Conservation (phyloP, 2,113 vertebrate genomes). For the Amblyopsis rosae region DNA sequence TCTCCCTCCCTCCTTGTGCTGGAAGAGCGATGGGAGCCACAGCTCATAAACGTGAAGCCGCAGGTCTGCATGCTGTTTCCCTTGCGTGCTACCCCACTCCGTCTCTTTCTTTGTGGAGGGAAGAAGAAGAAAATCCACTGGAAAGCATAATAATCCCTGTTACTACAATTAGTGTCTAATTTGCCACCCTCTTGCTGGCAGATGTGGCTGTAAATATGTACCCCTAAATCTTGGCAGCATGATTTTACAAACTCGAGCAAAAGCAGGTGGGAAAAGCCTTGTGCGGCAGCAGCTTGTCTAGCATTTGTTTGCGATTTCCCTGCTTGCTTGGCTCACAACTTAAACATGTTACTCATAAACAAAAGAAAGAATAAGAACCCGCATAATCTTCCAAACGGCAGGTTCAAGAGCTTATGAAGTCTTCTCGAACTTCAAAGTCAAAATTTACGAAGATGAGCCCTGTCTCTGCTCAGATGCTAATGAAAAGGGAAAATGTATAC, state of each 20-base stretch:
- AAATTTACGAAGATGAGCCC: conserved; percentile 22
- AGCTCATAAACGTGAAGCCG: conserved; percentile 86
- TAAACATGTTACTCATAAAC: conserved; percentile 5
- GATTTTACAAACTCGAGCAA: conserved; percentile 81
- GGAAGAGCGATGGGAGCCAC: conserved; percentile 79
- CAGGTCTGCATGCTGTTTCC: conserved; percentile 74
- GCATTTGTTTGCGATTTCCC: conserved; percentile 31
- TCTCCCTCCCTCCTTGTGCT: conserved; percentile 60
- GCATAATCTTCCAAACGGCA: too few species aligned
- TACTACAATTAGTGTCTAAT: conserved; percentile 93
- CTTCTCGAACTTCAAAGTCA: conserved; percentile 27
- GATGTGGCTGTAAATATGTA: conserved; percentile 76
- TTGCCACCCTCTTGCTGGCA: conserved; percentile 87
- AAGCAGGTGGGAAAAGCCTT: conserved; percentile 80
- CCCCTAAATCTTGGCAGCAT: conserved; percentile 73
- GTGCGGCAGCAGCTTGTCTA: background rate
- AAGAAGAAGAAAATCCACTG: conserved; percentile 76
- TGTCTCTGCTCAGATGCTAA: background rate
- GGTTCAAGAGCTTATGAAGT: background rate
- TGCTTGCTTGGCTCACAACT: conserved; percentile 13
- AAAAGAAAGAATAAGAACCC: background rate
- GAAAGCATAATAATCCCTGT: conserved; percentile 82
- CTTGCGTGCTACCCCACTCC: background rate
- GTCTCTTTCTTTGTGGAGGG: conserved; percentile 73
- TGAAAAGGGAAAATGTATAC: too few species aligned